Base-by-base conservation (phyloP, 2,113 vertebrate genomes). In the Tiliqua scincoides region DNA sequence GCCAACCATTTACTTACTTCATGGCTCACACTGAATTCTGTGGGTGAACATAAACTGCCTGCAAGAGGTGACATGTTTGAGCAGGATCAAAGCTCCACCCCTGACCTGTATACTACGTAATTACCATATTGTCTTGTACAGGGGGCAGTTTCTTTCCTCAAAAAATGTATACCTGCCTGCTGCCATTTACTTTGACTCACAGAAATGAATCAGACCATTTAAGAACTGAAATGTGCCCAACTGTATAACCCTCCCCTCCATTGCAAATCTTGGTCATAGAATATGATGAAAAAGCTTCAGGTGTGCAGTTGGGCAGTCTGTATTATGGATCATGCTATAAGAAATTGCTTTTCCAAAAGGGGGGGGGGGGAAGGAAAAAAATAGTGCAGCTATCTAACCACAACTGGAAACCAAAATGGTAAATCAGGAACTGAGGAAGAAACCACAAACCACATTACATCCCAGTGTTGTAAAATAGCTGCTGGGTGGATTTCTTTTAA, bases 401-500 rank as follows among this genome's bases (percentile, higher is more conserved):
- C 85, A 92, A 82, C n/a, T 57, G 63, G 85, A 92, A 27, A 72
- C 84, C 57, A 67, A 48, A 88, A 89, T 82, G 82, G 59, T 77
- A 37, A 88, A 15, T 92, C 68, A 40, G 87, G 87, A 87, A 40
- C 68, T 85, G 11, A 57, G 1, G 23, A 70, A 83, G 35, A 90
- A 89, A 57, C 94, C 92, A 89, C 93, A 95, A 95, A 85, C 95
- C 93, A 84, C 90, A 89, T 57, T 87, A 85, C 61, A 90, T 20
- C 77, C 80, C 79, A 71, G 27, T 0, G 15, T 75, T 83, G 79
- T 87, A 25, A 35, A 88, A 85, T 88, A 89, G 32, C 68, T 86
- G 63, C 7, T 25, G 23, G 40, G 15, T 61, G 6, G 62, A 83
- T 87, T 70, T 82, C 48, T 79, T 48, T 79, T 72, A 75, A 87